phyloP scores from a whole-genome alignment of 1,140 invertebrate genomes.

The Scaptomyza montana region DNA sequence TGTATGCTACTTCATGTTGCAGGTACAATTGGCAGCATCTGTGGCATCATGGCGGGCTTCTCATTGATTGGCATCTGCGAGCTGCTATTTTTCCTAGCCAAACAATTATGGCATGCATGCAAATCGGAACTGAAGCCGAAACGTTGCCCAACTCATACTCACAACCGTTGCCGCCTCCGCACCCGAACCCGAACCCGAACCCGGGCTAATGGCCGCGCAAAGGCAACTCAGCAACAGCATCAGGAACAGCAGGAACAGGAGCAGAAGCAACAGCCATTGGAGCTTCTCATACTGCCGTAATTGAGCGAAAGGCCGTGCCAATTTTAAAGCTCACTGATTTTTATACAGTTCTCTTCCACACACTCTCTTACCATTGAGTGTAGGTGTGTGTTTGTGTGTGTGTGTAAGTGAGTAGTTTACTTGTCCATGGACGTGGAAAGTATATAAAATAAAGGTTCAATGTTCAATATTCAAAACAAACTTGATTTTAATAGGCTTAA shows the following conservation, averaged over 20 bases:
- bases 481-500: too few species aligned
- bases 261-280: slow-evolving; percentile 17
- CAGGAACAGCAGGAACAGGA: slow-evolving; percentile 24
- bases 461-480: background rate
- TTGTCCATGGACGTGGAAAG: background rate
- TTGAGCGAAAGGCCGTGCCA: slow-evolving; percentile 64
- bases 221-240: slow-evolving; percentile 51
- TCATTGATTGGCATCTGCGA: slow-evolving; percentile 81
- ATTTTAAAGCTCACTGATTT: slow-evolving; percentile 82
- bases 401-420: slow-evolving; percentile 1
- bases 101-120: slow-evolving; percentile 76
- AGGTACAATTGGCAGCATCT: slow-evolving; percentile 82
- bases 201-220: slow-evolving; percentile 48
- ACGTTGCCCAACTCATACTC: slow-evolving; percentile 35
- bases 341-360: slow-evolving; percentile 58
- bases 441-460: background rate
- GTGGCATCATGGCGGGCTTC: slow-evolving; percentile 81
- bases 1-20: slow-evolving; percentile 20
- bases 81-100: slow-evolving; percentile 76
- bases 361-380: slow-evolving; percentile 11
- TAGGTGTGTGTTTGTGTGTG: background rate
- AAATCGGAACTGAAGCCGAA: slow-evolving; percentile 60
- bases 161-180: slow-evolving; percentile 7
- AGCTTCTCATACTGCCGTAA: slow-evolving; percentile 52
- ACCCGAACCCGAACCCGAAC: slow-evolving; percentile 18